phyloP scores from a whole-genome alignment of 2,797 vertebrate genomes.

The Sebastes diaconus region DNA sequence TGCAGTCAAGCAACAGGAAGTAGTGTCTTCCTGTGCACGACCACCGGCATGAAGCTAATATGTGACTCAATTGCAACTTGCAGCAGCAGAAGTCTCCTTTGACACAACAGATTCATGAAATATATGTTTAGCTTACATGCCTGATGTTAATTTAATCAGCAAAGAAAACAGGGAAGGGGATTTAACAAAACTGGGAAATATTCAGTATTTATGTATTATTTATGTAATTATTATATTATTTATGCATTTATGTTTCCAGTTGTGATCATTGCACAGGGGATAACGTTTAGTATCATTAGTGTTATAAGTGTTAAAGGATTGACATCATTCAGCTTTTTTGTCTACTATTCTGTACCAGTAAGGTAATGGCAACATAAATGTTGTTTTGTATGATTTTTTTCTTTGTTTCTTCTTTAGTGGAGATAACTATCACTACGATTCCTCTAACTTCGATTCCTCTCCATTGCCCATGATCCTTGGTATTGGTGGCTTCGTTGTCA shows the following conservation, averaged over 20 bases:
- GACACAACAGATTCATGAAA: neutral
- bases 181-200: neutral
- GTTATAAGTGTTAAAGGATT: neutral
- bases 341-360: neutral
- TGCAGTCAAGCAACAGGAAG: slow-evolving; percentile 34
- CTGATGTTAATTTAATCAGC: neutral
- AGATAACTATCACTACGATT: fast-evolving
- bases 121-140: neutral
- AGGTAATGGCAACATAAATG: neutral
- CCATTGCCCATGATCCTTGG: slow-evolving; percentile 40
- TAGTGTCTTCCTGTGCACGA: slow-evolving; percentile 28
- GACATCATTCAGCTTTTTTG: too few relatives aligned
- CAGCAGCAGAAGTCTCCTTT: neutral
- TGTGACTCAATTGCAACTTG: neutral
- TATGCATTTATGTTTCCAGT: neutral
- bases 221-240: neutral
- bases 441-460: fast-evolving
- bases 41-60: neutral
- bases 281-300: neutral
- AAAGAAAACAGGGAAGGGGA: neutral
- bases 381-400: neutral
- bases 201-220: neutral
- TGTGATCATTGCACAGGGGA: neutral
- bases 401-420: slow-evolving; percentile 6
- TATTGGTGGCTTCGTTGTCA: slow-evolving; percentile 49